A percentile compares a stretch with the other conserved stretches of the same genome.
Conservation (phyloP, 2,797 vertebrate genomes). For the Muscicapa comitata region DNA sequence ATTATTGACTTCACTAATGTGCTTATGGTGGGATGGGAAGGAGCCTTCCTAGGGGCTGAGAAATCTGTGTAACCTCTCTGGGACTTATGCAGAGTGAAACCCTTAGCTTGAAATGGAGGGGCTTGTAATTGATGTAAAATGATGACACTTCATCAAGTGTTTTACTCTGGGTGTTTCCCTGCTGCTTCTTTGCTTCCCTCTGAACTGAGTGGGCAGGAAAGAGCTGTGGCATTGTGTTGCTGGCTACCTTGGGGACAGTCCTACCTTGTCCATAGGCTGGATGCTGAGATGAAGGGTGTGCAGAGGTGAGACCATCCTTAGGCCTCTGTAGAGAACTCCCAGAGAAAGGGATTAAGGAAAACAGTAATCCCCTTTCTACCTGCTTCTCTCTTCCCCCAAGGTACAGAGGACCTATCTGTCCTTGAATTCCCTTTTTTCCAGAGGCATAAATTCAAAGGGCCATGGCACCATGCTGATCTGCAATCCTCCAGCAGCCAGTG, state of each 20-base stretch:
- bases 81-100: neutral
- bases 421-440: neutral
- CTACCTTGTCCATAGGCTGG: neutral
- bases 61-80: neutral
- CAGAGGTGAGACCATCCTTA: neutral
- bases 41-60: neutral
- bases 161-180: neutral
- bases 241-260: neutral
- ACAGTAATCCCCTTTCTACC: neutral
- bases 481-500: neutral
- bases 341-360: neutral
- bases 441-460: neutral
- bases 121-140: neutral
- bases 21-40: neutral
- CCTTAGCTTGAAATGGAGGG: neutral
- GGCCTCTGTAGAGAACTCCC: fast-evolving
- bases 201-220: neutral
- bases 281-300: neutral
- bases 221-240: neutral
- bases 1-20: fast-evolving
- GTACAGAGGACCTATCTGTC: neutral
- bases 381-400: neutral
- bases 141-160: neutral
- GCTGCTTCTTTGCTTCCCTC: neutral
- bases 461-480: fast-evolving